Evolutionary conservation across 2,888 invertebrate species (phyloP).

Genomic region (Clivina fossor): DNA sequence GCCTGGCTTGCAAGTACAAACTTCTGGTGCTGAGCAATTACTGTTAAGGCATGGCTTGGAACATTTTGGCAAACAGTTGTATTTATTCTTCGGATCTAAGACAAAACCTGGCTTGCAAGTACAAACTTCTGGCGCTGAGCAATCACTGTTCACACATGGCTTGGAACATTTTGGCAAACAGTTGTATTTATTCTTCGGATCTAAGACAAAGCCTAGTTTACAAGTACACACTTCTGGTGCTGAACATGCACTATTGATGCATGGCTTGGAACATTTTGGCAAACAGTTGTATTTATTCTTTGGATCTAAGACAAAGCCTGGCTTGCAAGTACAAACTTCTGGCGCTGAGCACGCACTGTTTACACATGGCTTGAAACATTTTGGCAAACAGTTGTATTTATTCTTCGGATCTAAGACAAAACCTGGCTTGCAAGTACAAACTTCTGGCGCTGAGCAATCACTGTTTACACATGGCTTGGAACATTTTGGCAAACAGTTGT

Average conservation of each 20-base stretch:
- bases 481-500: slow-evolving; percentile 24
- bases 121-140: slow-evolving; percentile 66
- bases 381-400: slow-evolving; percentile 42
- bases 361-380: slow-evolving; percentile 56
- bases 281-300: slow-evolving; percentile 51
- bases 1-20: slow-evolving; percentile 25
- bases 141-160: slow-evolving; percentile 67
- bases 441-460: slow-evolving; percentile 39
- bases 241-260: slow-evolving; percentile 54
- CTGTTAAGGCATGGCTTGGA: slow-evolving; percentile 33
- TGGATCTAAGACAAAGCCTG: slow-evolving; percentile 48
- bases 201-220: slow-evolving; percentile 46
- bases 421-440: slow-evolving; percentile 54
- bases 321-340: slow-evolving; percentile 53
- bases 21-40: slow-evolving; percentile 35
- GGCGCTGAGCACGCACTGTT: slow-evolving; percentile 55
- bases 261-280: slow-evolving; percentile 56
- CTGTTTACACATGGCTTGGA: slow-evolving; percentile 22
- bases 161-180: slow-evolving; percentile 58
- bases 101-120: slow-evolving; percentile 61
- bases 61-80: slow-evolving; percentile 35
- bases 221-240: slow-evolving; percentile 58
- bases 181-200: slow-evolving; percentile 42
- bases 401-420: slow-evolving; percentile 40
- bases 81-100: slow-evolving; percentile 34